phyloP scores from a whole-genome alignment of 2,113 vertebrate genomes.

The Lontra canadensis region DNA sequence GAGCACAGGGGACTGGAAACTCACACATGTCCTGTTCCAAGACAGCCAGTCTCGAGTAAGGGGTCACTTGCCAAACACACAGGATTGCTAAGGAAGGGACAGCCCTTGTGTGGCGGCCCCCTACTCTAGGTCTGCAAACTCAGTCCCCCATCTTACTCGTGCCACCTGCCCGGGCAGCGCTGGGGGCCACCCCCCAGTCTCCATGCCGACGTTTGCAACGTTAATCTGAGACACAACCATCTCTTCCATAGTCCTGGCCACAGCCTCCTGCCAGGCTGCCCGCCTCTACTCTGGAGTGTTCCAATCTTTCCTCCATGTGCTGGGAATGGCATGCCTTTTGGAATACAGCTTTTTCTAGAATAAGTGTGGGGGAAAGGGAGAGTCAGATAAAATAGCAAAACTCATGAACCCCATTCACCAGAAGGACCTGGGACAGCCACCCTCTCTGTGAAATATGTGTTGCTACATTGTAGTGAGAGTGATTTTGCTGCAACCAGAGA shows the following conservation, averaged over 20 bases:
- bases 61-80: neutral
- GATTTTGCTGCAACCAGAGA: neutral
- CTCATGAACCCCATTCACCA: accelerated
- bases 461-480: neutral
- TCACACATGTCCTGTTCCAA: neutral
- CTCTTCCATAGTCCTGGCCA: neutral
- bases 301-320: accelerated
- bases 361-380: neutral
- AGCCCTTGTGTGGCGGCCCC: neutral
- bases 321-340: accelerated
- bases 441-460: accelerated
- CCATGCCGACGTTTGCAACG: neutral
- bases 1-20: too few relatives aligned
- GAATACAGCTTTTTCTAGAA: neutral
- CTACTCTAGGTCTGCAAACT: neutral
- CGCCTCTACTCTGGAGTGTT: too few relatives aligned
- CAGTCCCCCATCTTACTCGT: neutral
- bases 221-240: neutral
- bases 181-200: accelerated
- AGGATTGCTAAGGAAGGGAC: neutral
- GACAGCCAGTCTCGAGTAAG: neutral
- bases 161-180: accelerated
- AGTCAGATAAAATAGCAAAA: neutral
- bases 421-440: accelerated
- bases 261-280: accelerated